Evolutionary conservation across 2,797 vertebrate species (phyloP).

Genomic region (Crenichthys baileyi): DNA sequence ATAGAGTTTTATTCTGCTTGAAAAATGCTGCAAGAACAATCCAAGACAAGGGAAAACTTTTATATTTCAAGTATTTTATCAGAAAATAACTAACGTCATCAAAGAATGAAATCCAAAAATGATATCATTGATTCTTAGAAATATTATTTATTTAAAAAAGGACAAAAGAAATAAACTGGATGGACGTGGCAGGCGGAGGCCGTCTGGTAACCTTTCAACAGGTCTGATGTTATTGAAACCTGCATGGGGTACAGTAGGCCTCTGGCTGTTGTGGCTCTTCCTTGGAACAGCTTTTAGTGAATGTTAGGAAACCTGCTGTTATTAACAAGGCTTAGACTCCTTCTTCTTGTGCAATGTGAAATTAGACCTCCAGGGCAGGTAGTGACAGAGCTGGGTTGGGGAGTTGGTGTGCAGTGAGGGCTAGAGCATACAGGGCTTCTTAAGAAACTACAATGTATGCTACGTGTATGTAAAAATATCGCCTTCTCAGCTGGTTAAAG

Average conservation of each 20-base stretch:
- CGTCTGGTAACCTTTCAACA: background rate
- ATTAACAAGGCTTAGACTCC: background rate
- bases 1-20: conserved; percentile 25
- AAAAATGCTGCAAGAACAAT: conserved; percentile 25
- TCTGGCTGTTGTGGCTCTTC: background rate
- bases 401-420: background rate
- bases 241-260: background rate
- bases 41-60: background rate
- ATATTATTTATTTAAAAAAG: background rate
- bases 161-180: background rate
- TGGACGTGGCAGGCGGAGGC: background rate
- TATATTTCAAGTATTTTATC: background rate
- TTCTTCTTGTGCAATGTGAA: background rate
- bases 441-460: background rate
- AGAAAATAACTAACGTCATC: background rate
- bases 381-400: background rate
- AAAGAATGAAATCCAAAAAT: background rate
- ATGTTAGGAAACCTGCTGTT: no score
- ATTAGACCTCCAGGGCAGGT: background rate
- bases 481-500: background rate
- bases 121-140: background rate
- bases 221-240: no score
- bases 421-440: background rate
- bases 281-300: background rate
- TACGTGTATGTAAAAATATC: background rate